phyloP scores from a whole-genome alignment of 2,113 vertebrate species.

The Polypterus senegalus region DNA sequence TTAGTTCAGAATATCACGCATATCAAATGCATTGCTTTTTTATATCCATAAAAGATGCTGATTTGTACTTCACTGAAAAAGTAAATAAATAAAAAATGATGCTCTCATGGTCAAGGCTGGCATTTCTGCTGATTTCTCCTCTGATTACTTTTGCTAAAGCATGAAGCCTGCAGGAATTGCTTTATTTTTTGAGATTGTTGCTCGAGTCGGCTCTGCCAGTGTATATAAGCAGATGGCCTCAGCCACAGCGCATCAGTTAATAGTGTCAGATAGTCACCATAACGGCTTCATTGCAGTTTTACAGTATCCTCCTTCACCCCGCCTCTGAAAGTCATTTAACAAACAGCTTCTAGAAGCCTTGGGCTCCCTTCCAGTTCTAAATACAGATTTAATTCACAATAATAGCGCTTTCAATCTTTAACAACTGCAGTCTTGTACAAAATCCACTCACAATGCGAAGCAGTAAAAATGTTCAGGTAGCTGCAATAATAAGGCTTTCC shows the following conservation, averaged over 20 bases:
- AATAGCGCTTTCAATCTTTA: background rate
- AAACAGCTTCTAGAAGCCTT: background rate
- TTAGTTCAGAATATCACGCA: too few species aligned
- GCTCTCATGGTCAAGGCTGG: background rate
- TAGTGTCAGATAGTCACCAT: background rate
- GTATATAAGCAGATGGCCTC: constrained; percentile 5
- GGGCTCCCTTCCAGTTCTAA: background rate
- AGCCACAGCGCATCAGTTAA: background rate
- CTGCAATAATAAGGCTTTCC: background rate
- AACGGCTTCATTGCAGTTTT: background rate
- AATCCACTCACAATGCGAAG: background rate
- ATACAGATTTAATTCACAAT: background rate
- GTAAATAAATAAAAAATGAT: too few species aligned
- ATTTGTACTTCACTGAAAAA: too few species aligned
- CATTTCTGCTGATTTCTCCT: background rate
- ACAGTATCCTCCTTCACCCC: background rate
- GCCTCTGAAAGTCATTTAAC: background rate
- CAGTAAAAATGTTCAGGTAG: background rate
- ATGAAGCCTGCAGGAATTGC: background rate
- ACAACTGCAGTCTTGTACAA: background rate
- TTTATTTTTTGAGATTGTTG: background rate
- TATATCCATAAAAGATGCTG: too few species aligned
- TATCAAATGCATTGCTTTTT: too few species aligned
- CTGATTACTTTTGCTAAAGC: background rate
- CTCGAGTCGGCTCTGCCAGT: background rate